A percentile compares a stretch with the other conserved stretches of the same genome.
These are phyloP conservation scores for Sander lucioperca DNA, from an alignment of 2,113 vertebrate genomes.

Conservation along the genomic window DNA sequence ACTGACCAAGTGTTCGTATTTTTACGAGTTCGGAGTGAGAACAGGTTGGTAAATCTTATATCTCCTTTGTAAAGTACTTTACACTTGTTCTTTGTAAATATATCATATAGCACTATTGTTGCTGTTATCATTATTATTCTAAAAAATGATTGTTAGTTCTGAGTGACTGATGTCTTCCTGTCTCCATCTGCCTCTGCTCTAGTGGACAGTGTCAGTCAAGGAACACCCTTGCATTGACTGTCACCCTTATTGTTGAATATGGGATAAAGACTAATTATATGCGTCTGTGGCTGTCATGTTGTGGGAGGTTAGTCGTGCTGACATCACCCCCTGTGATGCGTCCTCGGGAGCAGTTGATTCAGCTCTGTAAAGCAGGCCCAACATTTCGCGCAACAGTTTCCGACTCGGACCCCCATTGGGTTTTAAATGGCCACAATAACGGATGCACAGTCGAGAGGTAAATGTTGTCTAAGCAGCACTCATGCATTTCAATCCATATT, in stretches of 20 bases:
- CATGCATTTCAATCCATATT: conserved; percentile 65
- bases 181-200: conserved; percentile 8
- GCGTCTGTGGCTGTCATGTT: conserved; percentile 45
- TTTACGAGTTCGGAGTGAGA: too few relatives aligned
- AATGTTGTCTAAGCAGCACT: conserved; percentile 72
- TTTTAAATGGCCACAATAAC: conserved; percentile 71
- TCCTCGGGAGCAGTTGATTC: conserved; percentile 16
- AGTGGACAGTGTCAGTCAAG: conserved; percentile 25
- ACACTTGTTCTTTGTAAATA: neutral
- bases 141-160: neutral
- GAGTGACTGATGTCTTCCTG: neutral
- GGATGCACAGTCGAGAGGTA: conserved; percentile 63
- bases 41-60: too few relatives aligned
- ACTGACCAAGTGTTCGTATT: too few relatives aligned
- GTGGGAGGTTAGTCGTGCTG: conserved; percentile 29
- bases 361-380: conserved; percentile 40
- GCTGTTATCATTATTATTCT: neutral
- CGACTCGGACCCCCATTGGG: conserved; percentile 55
- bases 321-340: conserved; percentile 52
- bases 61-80: neutral
- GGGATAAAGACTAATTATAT: conserved; percentile 60
- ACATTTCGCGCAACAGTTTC: conserved; percentile 53
- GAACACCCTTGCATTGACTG: conserved; percentile 6
- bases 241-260: conserved; percentile 55
- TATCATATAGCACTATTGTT: neutral